Conservation (phyloP, 2,113 vertebrate genomes). For the Gopherus flavomarginatus region DNA sequence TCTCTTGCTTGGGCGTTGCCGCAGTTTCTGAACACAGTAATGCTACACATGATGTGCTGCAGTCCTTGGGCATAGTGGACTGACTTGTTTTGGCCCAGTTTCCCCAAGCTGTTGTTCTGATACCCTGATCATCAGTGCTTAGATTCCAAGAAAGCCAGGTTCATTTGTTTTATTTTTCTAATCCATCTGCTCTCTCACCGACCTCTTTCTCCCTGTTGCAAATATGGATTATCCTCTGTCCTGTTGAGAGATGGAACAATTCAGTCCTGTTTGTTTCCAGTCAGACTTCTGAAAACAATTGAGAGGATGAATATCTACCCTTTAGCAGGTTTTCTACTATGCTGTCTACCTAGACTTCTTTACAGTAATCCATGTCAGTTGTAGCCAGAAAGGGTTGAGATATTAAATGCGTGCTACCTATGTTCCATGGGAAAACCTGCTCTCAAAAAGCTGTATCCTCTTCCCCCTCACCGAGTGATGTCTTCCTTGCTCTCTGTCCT, state of each 20-base stretch:
- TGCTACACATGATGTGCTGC: neutral
- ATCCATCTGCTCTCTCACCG: neutral
- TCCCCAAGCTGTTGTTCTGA: neutral
- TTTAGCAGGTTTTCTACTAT: neutral
- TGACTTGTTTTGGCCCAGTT: neutral
- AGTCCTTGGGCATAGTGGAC: neutral
- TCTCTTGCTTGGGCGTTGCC: neutral
- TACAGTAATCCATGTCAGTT: neutral
- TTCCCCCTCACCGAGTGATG: accelerated
- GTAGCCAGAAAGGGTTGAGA: neutral
- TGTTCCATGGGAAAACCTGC: accelerated
- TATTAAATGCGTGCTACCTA: neutral
- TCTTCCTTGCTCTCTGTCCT: neutral
- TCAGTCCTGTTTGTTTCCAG: neutral
- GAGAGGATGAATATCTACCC: neutral
- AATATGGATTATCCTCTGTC: neutral
- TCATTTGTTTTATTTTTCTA: accelerated
- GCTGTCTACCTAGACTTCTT: neutral
- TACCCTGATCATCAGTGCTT: neutral
- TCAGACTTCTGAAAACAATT: neutral
- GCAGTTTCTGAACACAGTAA: neutral
- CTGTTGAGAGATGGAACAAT: neutral
- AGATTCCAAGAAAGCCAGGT: neutral
- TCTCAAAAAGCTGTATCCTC: neutral
- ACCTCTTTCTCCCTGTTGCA: neutral